A percentile compares a stretch with the other conserved stretches of the same genome.
Evolutionary conservation across 2,888 invertebrate genomes (phyloP).

Genomic region (Lasioglossum figueresi): DNA sequence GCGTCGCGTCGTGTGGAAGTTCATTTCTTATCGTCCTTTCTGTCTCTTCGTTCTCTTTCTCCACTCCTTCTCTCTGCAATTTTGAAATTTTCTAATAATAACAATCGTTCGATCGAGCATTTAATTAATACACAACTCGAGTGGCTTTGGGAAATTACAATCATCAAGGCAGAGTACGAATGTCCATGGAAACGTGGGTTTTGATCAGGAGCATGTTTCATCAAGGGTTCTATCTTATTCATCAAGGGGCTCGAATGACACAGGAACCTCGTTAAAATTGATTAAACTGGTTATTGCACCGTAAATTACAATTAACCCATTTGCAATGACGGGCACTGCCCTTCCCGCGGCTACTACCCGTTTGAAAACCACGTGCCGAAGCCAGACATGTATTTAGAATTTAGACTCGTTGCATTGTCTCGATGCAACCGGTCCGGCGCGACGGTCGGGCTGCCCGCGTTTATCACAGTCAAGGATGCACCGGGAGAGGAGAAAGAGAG

Average conservation of each 20-base stretch:
- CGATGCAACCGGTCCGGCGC: background rate
- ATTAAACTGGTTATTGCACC: background rate
- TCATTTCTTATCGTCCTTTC: slow-evolving; percentile 50
- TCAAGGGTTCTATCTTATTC: slow-evolving; percentile 4
- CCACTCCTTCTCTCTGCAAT: background rate
- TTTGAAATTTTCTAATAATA: slow-evolving; percentile 18
- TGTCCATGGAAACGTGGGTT: background rate
- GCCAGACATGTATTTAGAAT: slow-evolving; percentile 1
- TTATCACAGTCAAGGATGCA: background rate
- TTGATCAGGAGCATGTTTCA: background rate
- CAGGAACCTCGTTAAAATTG: slow-evolving; percentile 7
- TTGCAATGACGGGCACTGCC: background rate
- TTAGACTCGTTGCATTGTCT: slow-evolving; percentile 1
- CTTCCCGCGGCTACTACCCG: background rate
- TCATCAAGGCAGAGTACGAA: background rate
- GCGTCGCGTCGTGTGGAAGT: slow-evolving; percentile 44
- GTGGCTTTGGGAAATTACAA: background rate
- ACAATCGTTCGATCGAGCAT: background rate
- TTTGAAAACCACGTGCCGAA: background rate
- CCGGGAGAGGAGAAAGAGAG: background rate
- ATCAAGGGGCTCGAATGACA: background rate
- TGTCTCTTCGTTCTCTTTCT: background rate
- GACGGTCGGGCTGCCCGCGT: background rate
- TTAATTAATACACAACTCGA: background rate
- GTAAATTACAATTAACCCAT: slow-evolving; percentile 18